Evolutionary conservation across 1,140 invertebrate genomes (phyloP), one percentile per base, ranked within the genome.

Genomic region (Spodoptera frugiperda): DNA sequence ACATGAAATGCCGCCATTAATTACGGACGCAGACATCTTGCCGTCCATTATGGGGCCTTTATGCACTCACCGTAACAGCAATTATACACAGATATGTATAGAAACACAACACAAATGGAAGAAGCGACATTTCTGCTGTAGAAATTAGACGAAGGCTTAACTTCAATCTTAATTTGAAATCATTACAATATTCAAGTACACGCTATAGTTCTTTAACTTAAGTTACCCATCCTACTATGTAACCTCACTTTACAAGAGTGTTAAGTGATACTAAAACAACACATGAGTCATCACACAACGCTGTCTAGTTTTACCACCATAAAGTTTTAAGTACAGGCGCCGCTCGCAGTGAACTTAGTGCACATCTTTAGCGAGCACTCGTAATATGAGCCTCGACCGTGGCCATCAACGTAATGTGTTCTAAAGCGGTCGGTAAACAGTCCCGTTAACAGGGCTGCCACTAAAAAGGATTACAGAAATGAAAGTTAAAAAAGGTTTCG

Each of bases 401-500:
- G 61, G 17, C 61, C 61, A 65, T 65, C 65, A 68, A 68, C 46
- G 30, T 68, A 68, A 68, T 68, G 65, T 51, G 65, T 68, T 68
- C 25, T 68, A 68, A 68, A 68, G 49, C 65, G 65, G 48, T 67
- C 48, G 48, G 46, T 68, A 12, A 68, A 49, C 65, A 19, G 48
- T 51, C 6, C 39, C 14, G 14, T 17, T 63, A n/a, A 17, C 19
- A 65, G 61, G 61, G 61, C 15, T 65, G 61, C 6, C 33, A 39
- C 33, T 39, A 39, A 39, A 39, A 39, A 39, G 33, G 33, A 39
- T 39, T 39, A 39, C 15, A 11, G 39, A 8, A 54, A 3, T 54
- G 14, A 10, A 54, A 54, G 21, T 21, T 21, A 54, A 9, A n/a
- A n/a, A 53, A 53, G 6, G 17, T 53, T 53, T 53, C 14, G 33